phyloP scores from a whole-genome alignment of 2,113 vertebrate species.

The Muscicapa adusta region DNA sequence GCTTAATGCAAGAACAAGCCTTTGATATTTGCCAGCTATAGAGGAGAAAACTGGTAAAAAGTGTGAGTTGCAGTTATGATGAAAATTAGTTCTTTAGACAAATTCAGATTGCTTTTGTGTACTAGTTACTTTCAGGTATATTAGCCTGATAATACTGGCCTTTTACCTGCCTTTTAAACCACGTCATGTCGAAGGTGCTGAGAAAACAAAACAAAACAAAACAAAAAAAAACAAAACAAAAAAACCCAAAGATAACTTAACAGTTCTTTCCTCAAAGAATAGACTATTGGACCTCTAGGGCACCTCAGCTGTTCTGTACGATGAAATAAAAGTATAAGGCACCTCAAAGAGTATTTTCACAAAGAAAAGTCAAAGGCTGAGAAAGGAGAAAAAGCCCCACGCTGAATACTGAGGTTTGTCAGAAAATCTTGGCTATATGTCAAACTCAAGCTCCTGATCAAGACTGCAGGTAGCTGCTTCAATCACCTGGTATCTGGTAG shows the following conservation, averaged over 20 bases:
- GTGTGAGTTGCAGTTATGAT: background rate
- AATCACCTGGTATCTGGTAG: background rate
- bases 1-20: background rate
- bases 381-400: background rate
- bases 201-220: background rate
- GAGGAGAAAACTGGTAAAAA: background rate
- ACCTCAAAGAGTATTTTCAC: constrained; percentile 20
- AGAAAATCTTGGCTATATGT: background rate
- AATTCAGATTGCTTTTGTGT: background rate
- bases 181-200: background rate
- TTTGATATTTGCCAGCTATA: background rate
- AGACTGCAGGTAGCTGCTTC: background rate
- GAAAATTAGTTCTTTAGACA: background rate
- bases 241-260: background rate
- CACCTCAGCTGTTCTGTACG: background rate
- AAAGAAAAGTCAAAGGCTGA: background rate
- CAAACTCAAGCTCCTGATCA: background rate
- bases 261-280: background rate
- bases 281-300: background rate
- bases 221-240: no score
- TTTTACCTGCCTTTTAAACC: background rate
- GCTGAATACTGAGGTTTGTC: background rate
- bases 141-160: background rate
- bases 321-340: background rate
- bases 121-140: background rate